These are phyloP conservation scores for Diprion similis DNA, from an alignment of 1,140 invertebrate species.

Conservation along the genomic window DNA sequence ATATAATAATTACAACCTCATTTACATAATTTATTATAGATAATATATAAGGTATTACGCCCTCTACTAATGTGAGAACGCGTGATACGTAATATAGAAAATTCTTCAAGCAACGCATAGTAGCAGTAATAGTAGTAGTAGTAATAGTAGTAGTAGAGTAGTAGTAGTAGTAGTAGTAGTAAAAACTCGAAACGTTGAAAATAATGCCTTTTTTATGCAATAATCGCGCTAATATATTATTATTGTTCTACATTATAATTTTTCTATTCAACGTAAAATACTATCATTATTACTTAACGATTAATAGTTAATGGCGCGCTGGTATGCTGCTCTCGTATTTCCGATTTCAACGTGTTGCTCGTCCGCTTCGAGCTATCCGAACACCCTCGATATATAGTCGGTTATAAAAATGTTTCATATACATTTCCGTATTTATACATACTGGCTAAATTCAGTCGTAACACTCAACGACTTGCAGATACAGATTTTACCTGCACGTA, in stretches of 20 bases:
- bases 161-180: conserved; percentile 40
- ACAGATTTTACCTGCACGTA: too few species aligned
- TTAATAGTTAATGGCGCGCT: conserved; percentile 55
- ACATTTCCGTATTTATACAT: too few species aligned
- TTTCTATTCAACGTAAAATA: background rate
- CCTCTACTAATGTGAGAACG: background rate
- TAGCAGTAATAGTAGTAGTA: conserved; percentile 32
- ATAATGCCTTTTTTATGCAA: conserved; percentile 60
- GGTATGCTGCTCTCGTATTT: conserved; percentile 5
- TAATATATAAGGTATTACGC: background rate
- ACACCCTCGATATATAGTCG: background rate
- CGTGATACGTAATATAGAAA: conserved; percentile 8
- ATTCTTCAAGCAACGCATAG: conserved; percentile 14
- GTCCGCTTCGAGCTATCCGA: background rate
- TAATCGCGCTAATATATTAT: conserved; percentile 52
- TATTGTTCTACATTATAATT: conserved; percentile 40
- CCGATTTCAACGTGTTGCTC: background rate
- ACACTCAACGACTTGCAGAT: too few species aligned
- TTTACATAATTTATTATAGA: conserved; percentile 32
- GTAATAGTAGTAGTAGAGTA: conserved; percentile 29
- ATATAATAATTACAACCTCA: conserved; percentile 40
- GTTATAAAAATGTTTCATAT: too few species aligned
- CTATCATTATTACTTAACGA: conserved; percentile 41
- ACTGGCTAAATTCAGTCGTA: too few species aligned
- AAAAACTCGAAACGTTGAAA: conserved; percentile 53